Conservation (phyloP, 2,888 invertebrate species). For the Acleris laterana region DNA sequence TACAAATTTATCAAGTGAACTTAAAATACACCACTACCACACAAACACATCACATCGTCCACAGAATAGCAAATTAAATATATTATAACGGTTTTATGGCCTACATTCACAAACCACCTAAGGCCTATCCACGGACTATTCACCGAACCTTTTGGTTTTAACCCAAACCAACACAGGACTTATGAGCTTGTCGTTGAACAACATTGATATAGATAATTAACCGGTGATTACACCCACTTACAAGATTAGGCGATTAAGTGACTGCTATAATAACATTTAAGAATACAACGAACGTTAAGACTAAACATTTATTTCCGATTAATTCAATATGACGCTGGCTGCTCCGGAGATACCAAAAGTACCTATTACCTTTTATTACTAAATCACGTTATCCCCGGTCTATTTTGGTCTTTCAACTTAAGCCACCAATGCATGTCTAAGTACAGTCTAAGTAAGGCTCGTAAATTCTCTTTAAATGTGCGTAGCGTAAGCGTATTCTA, state of each 20-base stretch:
- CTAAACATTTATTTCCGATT: conserved; percentile 17
- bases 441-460: too few relatives aligned
- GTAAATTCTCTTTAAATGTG: too few relatives aligned
- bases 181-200: neutral
- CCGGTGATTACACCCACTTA: conserved; percentile 21
- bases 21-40: conserved; percentile 30
- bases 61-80: conserved; percentile 17
- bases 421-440: neutral
- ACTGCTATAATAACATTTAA: conserved; percentile 24
- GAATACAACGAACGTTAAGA: conserved; percentile 12
- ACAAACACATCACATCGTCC: conserved; percentile 27
- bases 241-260: conserved; percentile 15
- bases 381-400: neutral
- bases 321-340: conserved; percentile 5
- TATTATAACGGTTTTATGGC: neutral
- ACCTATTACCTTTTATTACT: too few relatives aligned
- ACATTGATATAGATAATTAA: conserved; percentile 2
- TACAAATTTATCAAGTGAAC: conserved; percentile 31
- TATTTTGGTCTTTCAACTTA: neutral
- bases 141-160: neutral
- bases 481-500: too few relatives aligned
- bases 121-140: conserved; percentile 7
- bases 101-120: neutral
- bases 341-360: too few relatives aligned
- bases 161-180: too few relatives aligned